Percentiles rank a stretch among this genome's conserved stretches.
Conservation (phyloP, 1,140 invertebrate species). For the Drosophila nasuta region DNA sequence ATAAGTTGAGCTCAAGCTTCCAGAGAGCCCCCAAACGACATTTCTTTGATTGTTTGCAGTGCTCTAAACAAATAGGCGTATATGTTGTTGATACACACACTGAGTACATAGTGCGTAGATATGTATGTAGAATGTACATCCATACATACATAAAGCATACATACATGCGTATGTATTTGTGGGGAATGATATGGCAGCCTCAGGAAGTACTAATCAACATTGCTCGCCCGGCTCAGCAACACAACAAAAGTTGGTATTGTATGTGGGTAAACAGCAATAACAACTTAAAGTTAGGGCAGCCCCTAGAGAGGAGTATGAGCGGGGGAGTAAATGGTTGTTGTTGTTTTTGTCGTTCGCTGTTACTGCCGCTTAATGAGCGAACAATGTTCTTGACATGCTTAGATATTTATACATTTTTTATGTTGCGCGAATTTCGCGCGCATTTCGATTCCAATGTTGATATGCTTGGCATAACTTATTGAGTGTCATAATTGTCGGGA, state of each 20-base stretch:
- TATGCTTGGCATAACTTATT: constrained; percentile 56
- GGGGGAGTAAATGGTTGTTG: constrained; percentile 17
- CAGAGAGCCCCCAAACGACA: constrained; percentile 23
- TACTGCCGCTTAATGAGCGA: constrained; percentile 65
- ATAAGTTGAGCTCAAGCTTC: constrained; percentile 56
- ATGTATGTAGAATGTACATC: background rate
- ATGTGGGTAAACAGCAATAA: constrained; percentile 37
- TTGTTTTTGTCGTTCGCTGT: constrained; percentile 22
- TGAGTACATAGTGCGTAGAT: constrained; percentile 30
- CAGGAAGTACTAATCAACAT: constrained; percentile 81
- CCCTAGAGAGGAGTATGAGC: background rate
- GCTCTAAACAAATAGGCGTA: constrained; percentile 59
- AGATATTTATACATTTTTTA: constrained; percentile 64
- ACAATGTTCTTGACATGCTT: constrained; percentile 82
- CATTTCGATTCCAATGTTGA: constrained; percentile 72
- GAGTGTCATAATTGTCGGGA: constrained; percentile 33
- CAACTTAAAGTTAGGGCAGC: constrained; percentile 30
- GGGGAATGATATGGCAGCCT: constrained; percentile 71
- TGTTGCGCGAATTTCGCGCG: constrained; percentile 58
- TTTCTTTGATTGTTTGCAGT: constrained; percentile 60
- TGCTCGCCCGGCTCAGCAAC: constrained; percentile 42
- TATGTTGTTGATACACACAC: constrained; percentile 15
- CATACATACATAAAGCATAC: background rate
- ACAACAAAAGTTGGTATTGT: constrained; percentile 74
- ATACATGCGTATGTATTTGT: constrained; percentile 6